phyloP scores from a whole-genome alignment of 2,888 invertebrate species.

The Pyrrhosoma nymphula region DNA sequence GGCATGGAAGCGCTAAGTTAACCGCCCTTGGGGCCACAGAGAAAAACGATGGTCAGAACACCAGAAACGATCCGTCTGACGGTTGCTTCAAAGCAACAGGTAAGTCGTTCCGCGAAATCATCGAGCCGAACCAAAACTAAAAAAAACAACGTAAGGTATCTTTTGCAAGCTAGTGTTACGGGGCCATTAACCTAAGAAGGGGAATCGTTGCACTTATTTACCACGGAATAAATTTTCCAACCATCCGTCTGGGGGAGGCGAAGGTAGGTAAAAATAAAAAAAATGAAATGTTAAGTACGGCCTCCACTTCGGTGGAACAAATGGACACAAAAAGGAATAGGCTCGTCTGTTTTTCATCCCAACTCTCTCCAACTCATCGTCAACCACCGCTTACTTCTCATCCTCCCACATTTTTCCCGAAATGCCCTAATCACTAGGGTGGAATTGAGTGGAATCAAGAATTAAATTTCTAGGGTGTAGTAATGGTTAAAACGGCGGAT shows the following conservation, averaged over 20 bases:
- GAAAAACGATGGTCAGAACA: background rate
- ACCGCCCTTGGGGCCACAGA: background rate
- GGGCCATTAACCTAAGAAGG: background rate
- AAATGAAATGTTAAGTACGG: no score
- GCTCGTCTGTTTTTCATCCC: no score
- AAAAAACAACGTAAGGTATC: background rate
- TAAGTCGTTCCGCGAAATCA: background rate
- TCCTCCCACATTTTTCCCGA: no score
- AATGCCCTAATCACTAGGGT: no score
- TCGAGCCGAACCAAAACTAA: background rate
- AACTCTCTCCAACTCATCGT: no score
- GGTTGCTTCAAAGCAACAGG: background rate
- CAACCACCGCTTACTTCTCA: no score
- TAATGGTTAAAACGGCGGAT: no score
- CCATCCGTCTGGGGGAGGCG: background rate
- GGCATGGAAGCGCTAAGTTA: no score
- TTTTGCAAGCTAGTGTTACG: background rate
- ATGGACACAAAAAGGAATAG: no score
- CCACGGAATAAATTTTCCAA: background rate
- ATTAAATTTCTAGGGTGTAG: no score
- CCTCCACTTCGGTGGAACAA: no score
- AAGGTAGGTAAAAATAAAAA: background rate
- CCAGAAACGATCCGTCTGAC: background rate
- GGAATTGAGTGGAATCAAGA: no score
- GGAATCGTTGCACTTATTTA: background rate